Evolutionary conservation across 2,888 invertebrate genomes (phyloP).

Genomic region (Leucophenga maculata): DNA sequence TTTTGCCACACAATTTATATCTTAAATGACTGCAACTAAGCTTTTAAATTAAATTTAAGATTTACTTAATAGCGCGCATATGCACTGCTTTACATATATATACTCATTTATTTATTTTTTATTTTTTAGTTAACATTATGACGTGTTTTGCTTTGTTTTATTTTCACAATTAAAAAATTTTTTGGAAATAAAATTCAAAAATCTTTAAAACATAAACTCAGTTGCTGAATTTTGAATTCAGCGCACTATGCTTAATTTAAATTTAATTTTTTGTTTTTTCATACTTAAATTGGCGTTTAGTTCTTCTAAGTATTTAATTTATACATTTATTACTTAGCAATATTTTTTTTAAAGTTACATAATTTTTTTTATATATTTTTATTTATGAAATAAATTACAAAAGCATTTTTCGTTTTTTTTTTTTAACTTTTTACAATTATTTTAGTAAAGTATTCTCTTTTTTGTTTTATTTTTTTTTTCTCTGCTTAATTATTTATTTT

Average conservation of each 20-base stretch:
- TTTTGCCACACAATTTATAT: constrained; percentile 18
- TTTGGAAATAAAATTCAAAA: background rate
- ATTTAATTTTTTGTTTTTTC: constrained; percentile 34
- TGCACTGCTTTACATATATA: background rate
- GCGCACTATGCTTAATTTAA: constrained; percentile 1
- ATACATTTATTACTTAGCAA: constrained; percentile 49
- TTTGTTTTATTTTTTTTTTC: constrained; percentile 47
- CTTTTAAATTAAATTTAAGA: background rate
- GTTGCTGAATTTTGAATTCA: constrained; percentile 56
- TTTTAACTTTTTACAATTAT: constrained; percentile 59
- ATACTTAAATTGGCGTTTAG: constrained; percentile 64
- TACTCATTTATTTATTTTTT: constrained; percentile 24
- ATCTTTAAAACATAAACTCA: constrained; percentile 41
- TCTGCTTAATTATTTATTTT: constrained; percentile 14
- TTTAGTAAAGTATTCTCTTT: constrained; percentile 44
- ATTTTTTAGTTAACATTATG: constrained; percentile 67
- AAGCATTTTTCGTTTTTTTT: constrained; percentile 46
- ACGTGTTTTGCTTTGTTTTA: constrained; percentile 60
- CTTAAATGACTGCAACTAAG: background rate
- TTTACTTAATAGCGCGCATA: constrained; percentile 20
- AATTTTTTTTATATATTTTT: constrained; percentile 32
- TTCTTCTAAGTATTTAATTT: constrained; percentile 53
- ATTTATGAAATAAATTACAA: constrained; percentile 68
- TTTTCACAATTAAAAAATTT: constrained; percentile 47
- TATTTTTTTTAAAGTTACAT: too few species aligned